These are phyloP conservation scores for Corapipo altera DNA, from an alignment of 2,113 vertebrate genomes.

Conservation along the genomic window DNA sequence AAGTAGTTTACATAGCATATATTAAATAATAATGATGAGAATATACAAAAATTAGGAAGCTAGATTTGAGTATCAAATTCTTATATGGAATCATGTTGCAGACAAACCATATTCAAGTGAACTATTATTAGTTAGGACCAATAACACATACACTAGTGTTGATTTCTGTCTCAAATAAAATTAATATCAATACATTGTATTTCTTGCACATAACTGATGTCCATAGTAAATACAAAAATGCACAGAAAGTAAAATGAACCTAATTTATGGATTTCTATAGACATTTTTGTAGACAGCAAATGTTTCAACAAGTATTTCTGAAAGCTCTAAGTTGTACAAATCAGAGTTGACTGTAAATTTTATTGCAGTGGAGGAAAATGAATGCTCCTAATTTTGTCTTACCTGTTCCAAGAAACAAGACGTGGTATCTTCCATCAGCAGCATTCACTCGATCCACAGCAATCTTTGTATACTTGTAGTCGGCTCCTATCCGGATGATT, in stretches of 20 bases:
- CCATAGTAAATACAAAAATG: not conserved
- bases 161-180: not conserved
- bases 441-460: slow-evolving; percentile 92
- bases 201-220: not conserved
- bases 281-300: not conserved
- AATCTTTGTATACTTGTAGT: slow-evolving; percentile 93
- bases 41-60: not conserved
- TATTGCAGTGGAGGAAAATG: not conserved
- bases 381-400: not conserved
- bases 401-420: slow-evolving; percentile 97
- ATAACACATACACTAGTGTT: not conserved
- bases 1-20: not conserved
- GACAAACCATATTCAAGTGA: not conserved
- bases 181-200: not conserved
- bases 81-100: not conserved
- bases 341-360: not conserved
- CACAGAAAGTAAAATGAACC: not conserved
- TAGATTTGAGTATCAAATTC: not conserved
- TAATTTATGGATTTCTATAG: not conserved
- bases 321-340: not conserved
- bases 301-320: not conserved
- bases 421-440: slow-evolving; percentile 91
- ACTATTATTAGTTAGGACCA: not conserved
- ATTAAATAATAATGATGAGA: not conserved
- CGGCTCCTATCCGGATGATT: slow-evolving; percentile 88